Conservation (phyloP, 2,113 vertebrate species). For the Phrynosoma blainvillii region DNA sequence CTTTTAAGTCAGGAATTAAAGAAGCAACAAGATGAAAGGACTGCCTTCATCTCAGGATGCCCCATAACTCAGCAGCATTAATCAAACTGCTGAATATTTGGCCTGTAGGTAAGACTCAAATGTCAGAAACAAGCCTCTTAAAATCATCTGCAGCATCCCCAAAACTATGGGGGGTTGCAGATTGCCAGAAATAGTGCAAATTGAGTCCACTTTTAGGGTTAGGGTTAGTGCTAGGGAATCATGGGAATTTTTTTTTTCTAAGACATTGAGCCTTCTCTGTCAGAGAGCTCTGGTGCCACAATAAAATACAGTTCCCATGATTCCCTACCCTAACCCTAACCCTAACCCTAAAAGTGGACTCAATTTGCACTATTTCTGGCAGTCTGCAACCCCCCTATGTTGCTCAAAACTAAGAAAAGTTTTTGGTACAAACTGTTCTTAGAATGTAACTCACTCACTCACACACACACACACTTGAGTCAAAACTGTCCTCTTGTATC, state of each 20-base stretch:
- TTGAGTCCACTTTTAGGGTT: no score
- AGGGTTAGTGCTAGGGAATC: no score
- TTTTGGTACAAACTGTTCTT: not conserved
- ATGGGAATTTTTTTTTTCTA: no score
- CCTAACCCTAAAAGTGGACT: no score
- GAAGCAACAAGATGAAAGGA: not conserved
- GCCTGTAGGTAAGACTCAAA: not conserved
- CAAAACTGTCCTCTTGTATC: not conserved
- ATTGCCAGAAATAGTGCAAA: no score
- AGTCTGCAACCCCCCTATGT: no score
- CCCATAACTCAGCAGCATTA: not conserved
- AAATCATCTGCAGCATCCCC: not conserved
- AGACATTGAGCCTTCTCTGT: no score
- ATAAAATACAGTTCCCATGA: no score
- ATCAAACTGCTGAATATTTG: not conserved
- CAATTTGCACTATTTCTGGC: no score
- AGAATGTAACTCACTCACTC: not conserved
- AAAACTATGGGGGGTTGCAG: no score
- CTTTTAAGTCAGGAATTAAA: not conserved
- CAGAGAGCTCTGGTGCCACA: no score
- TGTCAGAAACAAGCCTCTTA: not conserved
- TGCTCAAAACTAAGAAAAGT: not conserved
- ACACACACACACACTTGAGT: not conserved
- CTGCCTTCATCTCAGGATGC: not conserved
- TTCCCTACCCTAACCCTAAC: no score